Evolutionary conservation across 2,113 vertebrate genomes (phyloP).

Genomic region (Lontra canadensis): DNA sequence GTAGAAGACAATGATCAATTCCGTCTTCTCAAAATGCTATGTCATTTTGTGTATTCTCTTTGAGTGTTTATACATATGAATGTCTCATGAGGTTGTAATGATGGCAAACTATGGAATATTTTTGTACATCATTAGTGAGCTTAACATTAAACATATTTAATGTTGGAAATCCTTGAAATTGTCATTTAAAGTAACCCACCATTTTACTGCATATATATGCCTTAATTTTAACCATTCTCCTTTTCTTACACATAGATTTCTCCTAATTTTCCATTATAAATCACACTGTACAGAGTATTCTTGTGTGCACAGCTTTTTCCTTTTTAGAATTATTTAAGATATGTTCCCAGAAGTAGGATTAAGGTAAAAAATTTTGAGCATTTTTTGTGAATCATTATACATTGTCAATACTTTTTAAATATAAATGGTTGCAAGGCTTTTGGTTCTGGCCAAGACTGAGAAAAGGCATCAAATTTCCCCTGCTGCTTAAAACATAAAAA

Average conservation of each 20-base stretch:
- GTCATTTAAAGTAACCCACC: not conserved
- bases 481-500: constrained; percentile 12
- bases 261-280: not conserved
- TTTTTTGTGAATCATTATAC: not conserved
- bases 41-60: not conserved
- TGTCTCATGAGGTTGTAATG: not conserved
- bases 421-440: not conserved
- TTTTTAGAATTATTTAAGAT: constrained; percentile 38
- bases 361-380: not conserved
- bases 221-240: not conserved
- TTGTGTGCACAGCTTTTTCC: not conserved
- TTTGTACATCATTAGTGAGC: not conserved
- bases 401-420: constrained; percentile 24
- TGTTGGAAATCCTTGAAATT: constrained; percentile 25
- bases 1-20: not conserved
- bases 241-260: constrained; percentile 6
- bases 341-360: not conserved
- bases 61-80: not conserved
- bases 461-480: constrained; percentile 27
- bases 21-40: not conserved
- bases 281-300: not conserved
- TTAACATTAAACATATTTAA: constrained; percentile 29
- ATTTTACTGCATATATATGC: not conserved
- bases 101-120: not conserved
- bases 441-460: not conserved